Evolutionary conservation across 2,888 invertebrate genomes (phyloP), one percentile per base, ranked within the genome.

Genomic region (Noctua fimbriata): DNA sequence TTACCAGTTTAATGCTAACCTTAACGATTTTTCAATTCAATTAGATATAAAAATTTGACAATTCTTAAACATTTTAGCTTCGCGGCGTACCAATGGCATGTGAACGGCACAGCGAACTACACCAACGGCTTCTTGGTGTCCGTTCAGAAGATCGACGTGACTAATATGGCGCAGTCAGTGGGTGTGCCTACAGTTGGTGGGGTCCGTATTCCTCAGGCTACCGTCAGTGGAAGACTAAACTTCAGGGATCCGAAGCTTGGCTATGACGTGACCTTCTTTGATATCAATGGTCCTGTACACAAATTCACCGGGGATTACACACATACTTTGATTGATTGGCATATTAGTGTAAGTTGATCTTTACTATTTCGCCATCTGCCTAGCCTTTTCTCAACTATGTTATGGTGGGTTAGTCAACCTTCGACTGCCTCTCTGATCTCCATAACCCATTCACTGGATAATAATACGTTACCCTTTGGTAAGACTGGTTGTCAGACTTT

Each of bases 61-160:
- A 41, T 41, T 41, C 41, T 41, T 21, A 2, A n/a, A 58, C 0
- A 74, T 67, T 93, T 5, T 91, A 95, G 95, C 72, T 77, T 88
- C 28, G 67, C 81, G 36, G 86, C 95, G 77, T 95, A 93, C 87
- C 91, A 90, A 71, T 93, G 92, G 90, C 90, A 88, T 0, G 91
- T 94, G 1, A 86, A 82, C 0, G 95, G 95, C 0, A 91, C 90
- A 55, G 93, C 91, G 0, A 88, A 83, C 2, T 95, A 95, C 83
- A 91, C 92, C 21, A 93, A 95, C 32, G 95, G 94, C 0, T 96
- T 95, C 73, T 84, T 95, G 0, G 83, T 95, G 0, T 93, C 95
- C n/a, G 89, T 95, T 1, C 92, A 95, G 74, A 91, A 89, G 47
- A 87, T 95, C 0, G 92, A 93, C 21, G 36, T 95, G 0, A 82